These are phyloP conservation scores for Dipodomys merriami DNA, from an alignment of 2,113 vertebrate species.

Conservation along the genomic window DNA sequence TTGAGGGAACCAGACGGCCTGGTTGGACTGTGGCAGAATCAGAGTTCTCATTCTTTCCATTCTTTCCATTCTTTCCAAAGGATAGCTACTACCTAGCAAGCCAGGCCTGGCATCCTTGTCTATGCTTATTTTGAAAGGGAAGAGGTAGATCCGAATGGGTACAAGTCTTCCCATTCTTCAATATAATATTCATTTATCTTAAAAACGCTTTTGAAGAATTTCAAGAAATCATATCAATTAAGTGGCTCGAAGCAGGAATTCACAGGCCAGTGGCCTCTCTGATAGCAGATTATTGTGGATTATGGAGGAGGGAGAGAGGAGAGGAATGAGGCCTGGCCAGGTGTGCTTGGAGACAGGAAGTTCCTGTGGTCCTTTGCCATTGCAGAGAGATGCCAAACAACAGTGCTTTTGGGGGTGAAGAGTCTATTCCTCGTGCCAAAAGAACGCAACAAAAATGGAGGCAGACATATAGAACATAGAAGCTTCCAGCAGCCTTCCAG, in stretches of 20 bases:
- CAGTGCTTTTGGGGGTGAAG: neutral
- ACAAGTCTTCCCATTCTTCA: neutral
- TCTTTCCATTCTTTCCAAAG: too few relatives aligned
- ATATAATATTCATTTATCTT: too few relatives aligned
- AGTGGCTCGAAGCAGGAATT: neutral
- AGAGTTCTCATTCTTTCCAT: accelerated
- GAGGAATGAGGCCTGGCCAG: neutral
- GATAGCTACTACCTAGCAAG: neutral
- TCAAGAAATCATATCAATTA: neutral
- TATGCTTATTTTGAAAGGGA: neutral
- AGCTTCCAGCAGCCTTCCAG: neutral
- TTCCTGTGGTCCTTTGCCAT: too few relatives aligned
- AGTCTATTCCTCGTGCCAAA: neutral
- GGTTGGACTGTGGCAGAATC: neutral
- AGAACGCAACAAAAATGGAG: neutral
- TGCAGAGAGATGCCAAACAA: too few relatives aligned
- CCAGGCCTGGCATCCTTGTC: neutral
- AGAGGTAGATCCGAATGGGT: neutral
- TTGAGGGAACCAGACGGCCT: accelerated
- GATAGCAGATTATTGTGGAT: too few relatives aligned
- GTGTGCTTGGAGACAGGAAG: too few relatives aligned
- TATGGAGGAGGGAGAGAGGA: neutral
- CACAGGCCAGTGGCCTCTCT: neutral
- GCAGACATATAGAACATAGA: neutral
- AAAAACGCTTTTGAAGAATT: neutral